phyloP scores from a whole-genome alignment of 1,140 invertebrate genomes.

The Hylaeus anthracinus region DNA sequence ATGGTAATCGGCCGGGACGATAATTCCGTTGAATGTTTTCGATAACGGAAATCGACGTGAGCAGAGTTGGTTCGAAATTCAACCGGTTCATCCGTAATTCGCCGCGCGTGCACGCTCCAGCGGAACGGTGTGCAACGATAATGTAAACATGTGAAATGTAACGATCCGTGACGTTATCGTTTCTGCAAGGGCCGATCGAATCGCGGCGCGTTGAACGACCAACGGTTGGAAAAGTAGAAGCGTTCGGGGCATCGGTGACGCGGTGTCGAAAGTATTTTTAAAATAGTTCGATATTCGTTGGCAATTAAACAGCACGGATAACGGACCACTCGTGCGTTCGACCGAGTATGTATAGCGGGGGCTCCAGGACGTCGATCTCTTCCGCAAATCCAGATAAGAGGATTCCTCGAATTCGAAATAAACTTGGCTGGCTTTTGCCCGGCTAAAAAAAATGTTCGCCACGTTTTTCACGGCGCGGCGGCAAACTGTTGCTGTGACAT shows the following conservation, averaged over 20 bases:
- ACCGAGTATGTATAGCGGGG: too few relatives aligned
- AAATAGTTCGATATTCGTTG: too few relatives aligned
- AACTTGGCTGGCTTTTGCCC: too few relatives aligned
- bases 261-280: too few relatives aligned
- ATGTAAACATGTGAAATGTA: background rate
- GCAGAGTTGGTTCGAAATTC: background rate
- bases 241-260: too few relatives aligned
- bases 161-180: background rate
- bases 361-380: too few relatives aligned
- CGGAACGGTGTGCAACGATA: background rate
- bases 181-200: background rate
- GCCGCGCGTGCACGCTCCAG: background rate
- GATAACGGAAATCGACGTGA: background rate
- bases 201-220: background rate
- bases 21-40: slow-evolving; percentile 29
- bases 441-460: slow-evolving; percentile 14
- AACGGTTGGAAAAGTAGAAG: background rate
- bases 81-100: slow-evolving; percentile 22
- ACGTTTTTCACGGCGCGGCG: slow-evolving; percentile 35
- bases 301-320: too few relatives aligned
- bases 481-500: slow-evolving; percentile 59
- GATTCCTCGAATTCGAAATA: too few relatives aligned
- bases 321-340: too few relatives aligned
- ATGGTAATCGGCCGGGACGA: slow-evolving; percentile 7
- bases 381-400: too few relatives aligned